These are phyloP conservation scores for Bimastos eiseni DNA, from an alignment of 2,888 invertebrate species.

Conservation along the genomic window DNA sequence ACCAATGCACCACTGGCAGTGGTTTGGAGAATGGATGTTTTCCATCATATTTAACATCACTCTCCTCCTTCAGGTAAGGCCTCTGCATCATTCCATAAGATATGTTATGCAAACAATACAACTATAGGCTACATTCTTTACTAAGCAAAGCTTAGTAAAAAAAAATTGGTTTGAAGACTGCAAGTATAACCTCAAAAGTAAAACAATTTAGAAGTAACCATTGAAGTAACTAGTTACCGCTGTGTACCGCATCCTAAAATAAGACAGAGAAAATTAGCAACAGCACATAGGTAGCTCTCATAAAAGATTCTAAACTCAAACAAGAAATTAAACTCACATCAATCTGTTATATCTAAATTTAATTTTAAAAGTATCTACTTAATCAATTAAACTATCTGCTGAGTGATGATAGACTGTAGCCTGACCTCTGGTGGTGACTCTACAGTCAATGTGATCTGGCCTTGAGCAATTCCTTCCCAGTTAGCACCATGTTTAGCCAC, in stretches of 20 bases:
- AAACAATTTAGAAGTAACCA: not conserved
- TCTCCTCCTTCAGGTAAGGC: not conserved
- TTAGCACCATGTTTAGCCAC: slow-evolving; percentile 71
- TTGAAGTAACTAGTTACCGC: not conserved
- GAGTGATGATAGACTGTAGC: not conserved
- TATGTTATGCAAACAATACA: not conserved
- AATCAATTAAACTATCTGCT: not conserved
- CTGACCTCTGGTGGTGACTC: slow-evolving; percentile 73
- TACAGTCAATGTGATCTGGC: slow-evolving; percentile 71
- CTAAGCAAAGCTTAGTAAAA: not conserved
- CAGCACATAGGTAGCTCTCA: not conserved
- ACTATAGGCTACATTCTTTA: not conserved
- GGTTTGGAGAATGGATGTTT: not conserved
- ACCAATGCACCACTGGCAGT: not conserved
- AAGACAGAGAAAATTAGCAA: too few relatives aligned
- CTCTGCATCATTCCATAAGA: not conserved
- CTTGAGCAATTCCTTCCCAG: slow-evolving; percentile 79
- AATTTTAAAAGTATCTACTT: too few relatives aligned
- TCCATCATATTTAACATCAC: not conserved
- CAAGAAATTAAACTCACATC: not conserved
- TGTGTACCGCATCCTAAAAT: not conserved
- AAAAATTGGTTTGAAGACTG: not conserved
- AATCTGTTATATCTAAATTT: not conserved
- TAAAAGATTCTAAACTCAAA: not conserved
- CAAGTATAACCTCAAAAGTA: not conserved